A percentile compares a stretch with the other conserved stretches of the same genome.
phyloP scores from a whole-genome alignment of 2,113 vertebrate genomes.

The Pogona vitticeps region DNA sequence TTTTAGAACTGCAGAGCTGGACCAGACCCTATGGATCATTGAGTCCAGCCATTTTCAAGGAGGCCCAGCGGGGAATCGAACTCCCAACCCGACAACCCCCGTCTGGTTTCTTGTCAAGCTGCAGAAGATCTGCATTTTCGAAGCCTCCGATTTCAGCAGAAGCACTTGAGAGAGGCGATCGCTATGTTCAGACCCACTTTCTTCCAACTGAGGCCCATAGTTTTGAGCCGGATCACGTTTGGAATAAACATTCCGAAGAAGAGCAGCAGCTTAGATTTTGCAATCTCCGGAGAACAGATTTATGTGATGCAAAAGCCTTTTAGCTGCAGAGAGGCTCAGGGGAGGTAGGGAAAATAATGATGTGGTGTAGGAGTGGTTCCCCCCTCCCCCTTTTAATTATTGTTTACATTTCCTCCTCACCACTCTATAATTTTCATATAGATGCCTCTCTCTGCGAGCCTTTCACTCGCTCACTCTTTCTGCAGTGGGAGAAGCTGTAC shows the following conservation, averaged over 20 bases:
- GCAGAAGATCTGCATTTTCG: no score
- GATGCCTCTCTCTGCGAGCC: neutral
- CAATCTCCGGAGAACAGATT: neutral
- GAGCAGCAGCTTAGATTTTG: neutral
- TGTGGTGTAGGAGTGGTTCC: neutral
- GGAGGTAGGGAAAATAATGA: neutral
- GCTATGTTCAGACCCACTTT: neutral
- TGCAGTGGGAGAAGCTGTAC: slow-evolving; percentile 8
- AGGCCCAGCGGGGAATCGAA: no score
- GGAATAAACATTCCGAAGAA: neutral
- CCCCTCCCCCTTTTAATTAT: slow-evolving; percentile 5
- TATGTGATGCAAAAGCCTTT: slow-evolving; percentile 9
- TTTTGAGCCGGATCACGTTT: neutral
- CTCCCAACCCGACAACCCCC: no score
- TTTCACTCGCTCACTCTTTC: neutral
- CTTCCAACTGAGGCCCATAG: neutral
- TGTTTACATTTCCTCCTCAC: slow-evolving; percentile 39
- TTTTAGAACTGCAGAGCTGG: no score
- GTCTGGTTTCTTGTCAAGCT: no score
- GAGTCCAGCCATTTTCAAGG: no score
- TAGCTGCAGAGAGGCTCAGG: neutral
- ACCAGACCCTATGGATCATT: no score
- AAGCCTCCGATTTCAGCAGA: neutral
- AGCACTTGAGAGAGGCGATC: neutral
- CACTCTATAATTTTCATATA: slow-evolving; percentile 15